Evolutionary conservation across 2,797 vertebrate genomes (phyloP).

Genomic region (Pangasius krempfi): DNA sequence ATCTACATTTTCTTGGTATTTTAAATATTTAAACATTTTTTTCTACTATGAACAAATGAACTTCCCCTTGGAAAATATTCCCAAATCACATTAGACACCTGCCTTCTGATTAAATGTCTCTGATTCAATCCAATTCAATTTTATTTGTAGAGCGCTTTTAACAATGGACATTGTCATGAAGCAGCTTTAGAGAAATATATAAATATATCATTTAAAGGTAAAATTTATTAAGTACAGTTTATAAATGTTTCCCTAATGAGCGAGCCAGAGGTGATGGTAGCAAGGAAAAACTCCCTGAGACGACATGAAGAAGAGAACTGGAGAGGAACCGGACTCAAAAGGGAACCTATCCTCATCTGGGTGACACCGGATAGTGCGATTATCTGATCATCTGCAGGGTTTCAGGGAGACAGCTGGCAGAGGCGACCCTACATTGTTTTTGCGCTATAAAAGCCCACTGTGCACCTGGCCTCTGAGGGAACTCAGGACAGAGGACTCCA

Average conservation of each 20-base stretch:
- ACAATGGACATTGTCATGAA: background rate
- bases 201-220: background rate
- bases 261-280: background rate
- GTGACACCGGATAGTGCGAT: too few species aligned
- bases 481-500: background rate
- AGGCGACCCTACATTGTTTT: background rate
- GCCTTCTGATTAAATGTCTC: background rate
- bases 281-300: background rate
- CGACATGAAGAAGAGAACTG: too few species aligned
- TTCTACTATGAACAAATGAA: too few species aligned
- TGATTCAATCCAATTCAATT: background rate
- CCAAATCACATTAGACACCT: background rate
- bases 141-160: too few species aligned
- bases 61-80: too few species aligned
- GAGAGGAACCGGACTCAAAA: too few species aligned
- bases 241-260: background rate
- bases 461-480: background rate
- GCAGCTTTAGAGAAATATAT: background rate
- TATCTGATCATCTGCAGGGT: conserved; percentile 8
- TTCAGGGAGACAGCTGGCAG: conserved; percentile 20
- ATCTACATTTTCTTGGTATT: too few species aligned
- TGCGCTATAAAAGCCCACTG: background rate
- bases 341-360: too few species aligned
- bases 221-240: background rate
- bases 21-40: too few species aligned